Base-by-base conservation (phyloP, 2,113 vertebrate genomes). In the Triplophysa tibetana region DNA sequence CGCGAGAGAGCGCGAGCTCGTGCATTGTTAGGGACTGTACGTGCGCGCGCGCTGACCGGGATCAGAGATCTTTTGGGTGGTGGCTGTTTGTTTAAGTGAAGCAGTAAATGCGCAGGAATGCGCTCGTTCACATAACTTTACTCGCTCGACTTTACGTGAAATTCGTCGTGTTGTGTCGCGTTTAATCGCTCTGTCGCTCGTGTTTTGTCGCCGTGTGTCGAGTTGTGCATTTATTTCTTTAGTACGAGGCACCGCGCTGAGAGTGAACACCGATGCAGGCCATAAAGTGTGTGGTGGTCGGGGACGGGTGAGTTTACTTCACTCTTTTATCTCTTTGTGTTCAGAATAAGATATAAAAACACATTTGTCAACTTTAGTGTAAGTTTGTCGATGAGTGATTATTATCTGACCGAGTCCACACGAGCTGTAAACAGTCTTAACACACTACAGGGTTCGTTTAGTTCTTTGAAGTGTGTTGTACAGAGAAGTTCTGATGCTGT, bases 271-370 rank as follows among this genome's bases (percentile, higher is more conserved):
- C 88, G 76, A 98, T 98, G 96, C 96, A 98, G 94, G 95, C 95
- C 93, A 98, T 98, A 84, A 98, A 97, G 93, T 97, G 96, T 94
- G 96, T 98, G 92, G 96, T 97, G 63, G 96, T 97, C 77, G 96
- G 96, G 84, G 96, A 98, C 94, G 95, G 96, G 96, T 97, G 54
- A 96, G 95, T 95, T 69, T 13, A 61, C 14, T 4, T 24, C 23
- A 45, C 11, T 2, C 43, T 45, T 45, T 45, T 45, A 45, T 45
- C 11, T 12, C 1, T 11, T 43, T 43, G 41, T 43, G 41, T 43
- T 43, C 9, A 8, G 6, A 29, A 29, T 29, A 3, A 29, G 26
- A 2, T 3, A 29, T 0, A 29, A n/a, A 29, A 29, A 3, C 26
- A 2, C 2, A 29, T 29, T 4, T 29, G 29, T 29, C 29, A 29